Percentiles rank a stretch among this genome's conserved stretches.
These are phyloP conservation scores for Nasonovia ribisnigri DNA, from an alignment of 2,888 invertebrate species.

Conservation along the genomic window DNA sequence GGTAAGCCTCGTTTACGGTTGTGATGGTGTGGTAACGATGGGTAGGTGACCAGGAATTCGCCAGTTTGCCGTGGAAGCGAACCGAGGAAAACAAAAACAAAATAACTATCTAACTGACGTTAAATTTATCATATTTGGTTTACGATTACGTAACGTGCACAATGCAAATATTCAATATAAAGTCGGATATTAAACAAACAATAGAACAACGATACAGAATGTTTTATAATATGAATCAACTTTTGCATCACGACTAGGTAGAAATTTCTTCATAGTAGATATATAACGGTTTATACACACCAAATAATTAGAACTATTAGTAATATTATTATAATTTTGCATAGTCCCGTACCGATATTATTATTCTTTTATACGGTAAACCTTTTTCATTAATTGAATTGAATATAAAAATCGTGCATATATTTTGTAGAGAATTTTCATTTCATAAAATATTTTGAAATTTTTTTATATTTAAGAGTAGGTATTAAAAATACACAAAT, in stretches of 20 bases:
- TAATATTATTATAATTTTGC: background rate
- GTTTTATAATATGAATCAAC: background rate
- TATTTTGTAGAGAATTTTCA: background rate
- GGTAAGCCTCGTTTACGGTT: background rate
- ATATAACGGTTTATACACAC: background rate
- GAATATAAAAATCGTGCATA: background rate
- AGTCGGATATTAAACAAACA: background rate
- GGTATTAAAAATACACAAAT: background rate
- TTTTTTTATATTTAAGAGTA: background rate
- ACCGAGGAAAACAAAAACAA: background rate
- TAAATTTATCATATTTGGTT: conserved; percentile 16
- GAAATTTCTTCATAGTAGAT: background rate
- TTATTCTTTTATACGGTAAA: background rate
- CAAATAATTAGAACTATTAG: background rate
- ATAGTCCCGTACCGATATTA: background rate
- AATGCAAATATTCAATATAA: background rate
- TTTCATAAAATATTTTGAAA: background rate
- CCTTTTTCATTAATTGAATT: background rate
- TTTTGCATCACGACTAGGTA: background rate
- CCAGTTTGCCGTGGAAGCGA: background rate
- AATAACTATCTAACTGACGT: background rate
- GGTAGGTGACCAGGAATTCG: background rate
- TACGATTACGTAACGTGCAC: background rate
- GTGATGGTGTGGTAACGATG: background rate
- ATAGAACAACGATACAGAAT: background rate